Evolutionary conservation across 2,888 invertebrate species (phyloP).

Genomic region (Cantharis flavilabris): DNA sequence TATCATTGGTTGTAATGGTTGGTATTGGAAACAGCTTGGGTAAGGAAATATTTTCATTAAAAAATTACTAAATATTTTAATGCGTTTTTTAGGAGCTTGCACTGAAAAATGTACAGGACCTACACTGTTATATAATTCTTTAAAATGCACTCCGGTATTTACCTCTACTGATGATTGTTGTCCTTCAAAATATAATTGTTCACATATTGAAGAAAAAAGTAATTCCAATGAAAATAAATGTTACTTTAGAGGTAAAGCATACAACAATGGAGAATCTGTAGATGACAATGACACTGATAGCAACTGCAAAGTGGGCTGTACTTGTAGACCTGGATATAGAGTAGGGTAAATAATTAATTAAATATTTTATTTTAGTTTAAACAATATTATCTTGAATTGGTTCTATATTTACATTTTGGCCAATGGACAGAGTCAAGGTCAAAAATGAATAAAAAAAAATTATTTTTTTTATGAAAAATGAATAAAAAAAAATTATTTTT

Average conservation of each 20-base stretch:
- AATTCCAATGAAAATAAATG: slow-evolving; percentile 12
- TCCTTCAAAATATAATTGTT: slow-evolving; percentile 24
- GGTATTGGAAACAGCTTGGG: not conserved
- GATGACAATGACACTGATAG: slow-evolving; percentile 21
- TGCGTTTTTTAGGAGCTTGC: not conserved
- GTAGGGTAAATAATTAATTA: not conserved
- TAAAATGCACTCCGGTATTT: slow-evolving; percentile 31
- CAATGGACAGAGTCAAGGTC: too few relatives aligned
- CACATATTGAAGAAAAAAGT: not conserved
- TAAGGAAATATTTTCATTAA: not conserved
- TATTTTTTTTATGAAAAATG: too few relatives aligned
- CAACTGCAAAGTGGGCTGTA: slow-evolving; percentile 28
- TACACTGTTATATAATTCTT: not conserved
- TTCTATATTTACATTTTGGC: too few relatives aligned
- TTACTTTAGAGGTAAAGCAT: slow-evolving; percentile 27
- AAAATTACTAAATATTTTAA: not conserved
- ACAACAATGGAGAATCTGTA: slow-evolving; percentile 8
- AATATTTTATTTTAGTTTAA: not conserved
- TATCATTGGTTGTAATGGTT: too few relatives aligned
- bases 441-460: too few relatives aligned
- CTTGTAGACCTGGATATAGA: slow-evolving; percentile 5
- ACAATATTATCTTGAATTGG: too few relatives aligned
- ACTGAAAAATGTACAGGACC: not conserved
- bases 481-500: too few relatives aligned
- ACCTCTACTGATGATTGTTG: slow-evolving; percentile 24